Base-by-base conservation (phyloP, 2,797 vertebrate genomes). In the Helicolenus hilgendorfi region DNA sequence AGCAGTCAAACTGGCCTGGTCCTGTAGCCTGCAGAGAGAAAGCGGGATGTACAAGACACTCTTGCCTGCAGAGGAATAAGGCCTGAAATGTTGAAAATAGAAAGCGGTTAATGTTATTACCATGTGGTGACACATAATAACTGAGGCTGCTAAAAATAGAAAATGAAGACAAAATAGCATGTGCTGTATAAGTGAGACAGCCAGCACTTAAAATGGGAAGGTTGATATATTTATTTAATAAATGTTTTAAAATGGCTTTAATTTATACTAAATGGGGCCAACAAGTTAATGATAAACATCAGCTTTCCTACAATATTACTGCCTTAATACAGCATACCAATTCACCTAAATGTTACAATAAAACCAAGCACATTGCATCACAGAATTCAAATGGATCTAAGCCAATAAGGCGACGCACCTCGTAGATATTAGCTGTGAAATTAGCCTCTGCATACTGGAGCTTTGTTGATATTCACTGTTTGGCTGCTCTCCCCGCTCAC, bases 331-430 rank as follows among this genome's bases (percentile, higher is more conserved):
- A 20, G 1, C 24, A 65, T 27, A 22, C 11, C n/a, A 4, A 68
- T 27, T 27, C 3, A 7, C 15, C 26, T n/a, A 58, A 20, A 20
- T 41, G 29, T 86, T 77, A 45, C 67, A 27, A 59, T 73, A n/a
- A 87, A 79, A 64, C 20, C n/a, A n/a, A 64, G 83, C 18, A 20
- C 14, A 7, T 77, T 83, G 53, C 79, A 78, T 83, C 72, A 77
- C n/a, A 26, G 26, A 53, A 13, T 56, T 18, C 2, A 67, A 56
- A 45, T 45, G 36, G 35, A 27, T 55, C 26, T 24, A 53, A 79
- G 53, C 11, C 49, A 80, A 27, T 58, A 33, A 70, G 70, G 62
- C 31, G 60, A 41, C 8, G 22, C 41, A 20, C n/a, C 26, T 2
- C 14, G 31, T 36, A 68, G 58, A 74, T 67, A 76, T 70, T 73